phyloP scores from a whole-genome alignment of 2,888 invertebrate species.

The Abrostola triplasia region DNA sequence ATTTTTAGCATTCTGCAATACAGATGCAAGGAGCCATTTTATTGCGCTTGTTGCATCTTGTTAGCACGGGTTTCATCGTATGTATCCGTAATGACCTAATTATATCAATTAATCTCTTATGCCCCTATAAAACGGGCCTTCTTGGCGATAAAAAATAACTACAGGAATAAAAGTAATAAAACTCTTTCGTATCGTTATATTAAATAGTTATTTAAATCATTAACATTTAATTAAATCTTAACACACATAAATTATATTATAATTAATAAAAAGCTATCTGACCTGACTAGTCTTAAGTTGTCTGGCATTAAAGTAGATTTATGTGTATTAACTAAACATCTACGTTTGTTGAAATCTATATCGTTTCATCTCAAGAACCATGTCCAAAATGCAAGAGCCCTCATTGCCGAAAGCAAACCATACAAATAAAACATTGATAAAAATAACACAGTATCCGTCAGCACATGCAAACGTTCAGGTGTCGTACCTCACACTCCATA shows the following conservation, averaged over 20 bases:
- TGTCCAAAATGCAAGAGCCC: not conserved
- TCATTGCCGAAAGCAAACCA: not conserved
- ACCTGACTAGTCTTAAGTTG: too few relatives aligned
- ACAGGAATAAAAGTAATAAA: slow-evolving; percentile 15
- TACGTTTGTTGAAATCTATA: not conserved
- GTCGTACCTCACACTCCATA: slow-evolving; percentile 2
- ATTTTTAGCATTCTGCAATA: slow-evolving; percentile 57
- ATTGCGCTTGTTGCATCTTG: slow-evolving; percentile 46
- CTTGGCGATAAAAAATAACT: slow-evolving; percentile 35
- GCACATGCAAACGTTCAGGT: slow-evolving; percentile 5
- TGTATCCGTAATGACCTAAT: slow-evolving; percentile 50
- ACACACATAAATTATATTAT: too few relatives aligned
- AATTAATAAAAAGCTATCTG: too few relatives aligned
- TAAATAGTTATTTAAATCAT: slow-evolving; percentile 10
- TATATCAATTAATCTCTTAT: slow-evolving; percentile 51
- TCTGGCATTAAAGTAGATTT: too few relatives aligned
- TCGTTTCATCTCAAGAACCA: not conserved
- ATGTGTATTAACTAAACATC: too few relatives aligned
- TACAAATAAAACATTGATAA: slow-evolving; percentile 4
- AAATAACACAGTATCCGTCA: slow-evolving; percentile 9
- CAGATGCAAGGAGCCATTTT: slow-evolving; percentile 44
- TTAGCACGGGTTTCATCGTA: slow-evolving; percentile 54
- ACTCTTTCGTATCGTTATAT: slow-evolving; percentile 18
- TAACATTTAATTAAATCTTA: too few relatives aligned
- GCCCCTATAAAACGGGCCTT: slow-evolving; percentile 29